phyloP scores from a whole-genome alignment of 2,888 invertebrate species.

The Euzophera pinguis region DNA sequence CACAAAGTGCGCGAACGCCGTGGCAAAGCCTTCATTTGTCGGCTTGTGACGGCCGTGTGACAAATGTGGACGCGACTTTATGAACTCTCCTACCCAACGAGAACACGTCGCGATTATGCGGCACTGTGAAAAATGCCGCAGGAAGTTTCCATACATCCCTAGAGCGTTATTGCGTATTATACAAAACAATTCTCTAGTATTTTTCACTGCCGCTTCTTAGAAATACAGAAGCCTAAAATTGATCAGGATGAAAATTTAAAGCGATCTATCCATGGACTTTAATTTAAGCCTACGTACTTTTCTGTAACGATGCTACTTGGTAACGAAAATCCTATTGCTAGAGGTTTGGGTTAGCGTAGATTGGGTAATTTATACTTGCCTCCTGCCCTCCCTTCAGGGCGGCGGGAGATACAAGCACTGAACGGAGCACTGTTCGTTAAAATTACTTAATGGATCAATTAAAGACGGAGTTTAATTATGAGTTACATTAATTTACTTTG shows the following conservation, averaged over 20 bases:
- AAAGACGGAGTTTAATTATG: slow-evolving; percentile 58
- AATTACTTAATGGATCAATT: slow-evolving; percentile 73
- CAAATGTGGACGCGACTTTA: slow-evolving; percentile 75
- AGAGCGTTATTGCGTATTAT: slow-evolving; percentile 31
- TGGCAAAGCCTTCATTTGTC: slow-evolving; percentile 79
- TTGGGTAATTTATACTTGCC: slow-evolving; percentile 78
- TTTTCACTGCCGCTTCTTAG: slow-evolving; percentile 16
- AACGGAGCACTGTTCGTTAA: slow-evolving; percentile 64
- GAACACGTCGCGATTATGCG: slow-evolving; percentile 60
- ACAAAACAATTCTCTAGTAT: slow-evolving; percentile 26
- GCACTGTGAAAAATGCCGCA: slow-evolving; percentile 58
- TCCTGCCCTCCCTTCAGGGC: slow-evolving; percentile 45
- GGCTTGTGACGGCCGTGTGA: slow-evolving; percentile 75
- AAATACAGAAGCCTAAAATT: slow-evolving; percentile 22
- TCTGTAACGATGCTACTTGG: slow-evolving; percentile 60
- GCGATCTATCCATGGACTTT: slow-evolving; percentile 54
- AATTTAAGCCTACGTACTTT: slow-evolving; percentile 69
- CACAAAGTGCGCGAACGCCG: slow-evolving; percentile 73
- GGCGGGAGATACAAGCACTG: slow-evolving; percentile 51
- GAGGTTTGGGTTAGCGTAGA: slow-evolving; percentile 73
- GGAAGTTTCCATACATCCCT: slow-evolving; percentile 40
- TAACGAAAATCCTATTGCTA: slow-evolving; percentile 69
- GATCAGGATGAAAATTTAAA: slow-evolving; percentile 33
- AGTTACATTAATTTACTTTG: slow-evolving; percentile 47
- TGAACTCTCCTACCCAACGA: slow-evolving; percentile 45